Base-by-base conservation (phyloP, 2,113 vertebrate species). In the Sebastes schlegelii region DNA sequence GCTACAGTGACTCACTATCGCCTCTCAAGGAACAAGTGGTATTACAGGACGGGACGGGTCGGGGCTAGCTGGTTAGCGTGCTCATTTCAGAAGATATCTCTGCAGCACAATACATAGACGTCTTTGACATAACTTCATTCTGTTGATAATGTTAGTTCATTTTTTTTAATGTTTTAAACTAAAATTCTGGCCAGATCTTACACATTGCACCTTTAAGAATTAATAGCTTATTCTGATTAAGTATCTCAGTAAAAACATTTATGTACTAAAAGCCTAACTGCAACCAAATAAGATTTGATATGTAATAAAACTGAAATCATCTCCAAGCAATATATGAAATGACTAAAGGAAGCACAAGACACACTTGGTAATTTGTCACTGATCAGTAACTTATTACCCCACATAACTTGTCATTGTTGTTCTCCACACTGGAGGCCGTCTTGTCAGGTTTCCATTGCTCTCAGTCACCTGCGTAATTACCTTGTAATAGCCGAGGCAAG, bases 401-500 rank as follows among this genome's bases (percentile, higher is more conserved):
- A 67, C 0, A 82, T 87, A 79, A 84, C 77, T 74, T 46, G 26
- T 80, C 62, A 87, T 81, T 85, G 85, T 88, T 88, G 23, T 4
- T 7, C 79, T 77, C 51, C 76, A 63, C 64, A 78, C 54, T 77
- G 84, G 23, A 82, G 82, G 75, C 74, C 85, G 89, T 88, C 66
- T 67, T n/a, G 16, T 88, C 79, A 87, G 82, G 61, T 88, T 81
- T 82, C 78, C 83, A 79, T 49, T 67, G 80, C 86, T 82, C 73
- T 83, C 76, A 83, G 85, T 91, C 86, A 90, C 83, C 83, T 84
- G 83, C 89, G 82, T 91, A 91, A 93, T 92, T 92, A 92, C 81
- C 90, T 88, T 74, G 82, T 88, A 91, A 92, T 80, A 92, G 85
- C 82, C 64, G 16, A 88, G 91, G 74, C 85, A 92, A 86, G 89